Base-by-base conservation (phyloP, 2,113 vertebrate species). In the Lathamus discolor region DNA sequence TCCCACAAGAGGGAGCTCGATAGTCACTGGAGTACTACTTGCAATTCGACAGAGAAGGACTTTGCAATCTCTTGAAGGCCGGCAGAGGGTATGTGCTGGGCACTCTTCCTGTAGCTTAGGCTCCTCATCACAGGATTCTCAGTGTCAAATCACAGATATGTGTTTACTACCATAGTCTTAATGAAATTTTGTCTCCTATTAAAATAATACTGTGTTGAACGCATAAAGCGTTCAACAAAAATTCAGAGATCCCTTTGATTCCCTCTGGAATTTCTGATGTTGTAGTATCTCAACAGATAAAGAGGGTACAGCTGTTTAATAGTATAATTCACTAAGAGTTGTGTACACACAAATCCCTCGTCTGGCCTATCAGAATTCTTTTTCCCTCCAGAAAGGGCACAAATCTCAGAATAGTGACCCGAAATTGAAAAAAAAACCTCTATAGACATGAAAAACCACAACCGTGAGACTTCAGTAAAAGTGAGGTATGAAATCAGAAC, bases 1-100 rank as follows among this genome's bases (percentile, higher is more conserved):
- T 10, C 67, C 95, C 97, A 74, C 76, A 10, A 75, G 97, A 93
- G 95, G 96, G 96, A 79, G 95, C 89, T 35, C 79, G 31, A 7
- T 14, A 77, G 91, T 16, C 85, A 4, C 75, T 0, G 62, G 39
- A 69, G 49, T 7, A 8, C 23, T 10, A 1, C 54, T 2, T 31
- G 16, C 12, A 11, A 1, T 12, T 35, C 10, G 7, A 3, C 51
- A 33, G 54, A 10, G 25, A 2, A 35, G 54, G 23, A 33, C 37
- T 49, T 7, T 22, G 84, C 64, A 6, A 1, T 17, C 37, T 18
- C 48, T 3, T 10, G 8, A 9, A 7, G 25, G 66, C 85, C 94
- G 8, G 82, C 80, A 94, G 87, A 78, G 91, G 88, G 84, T 24
- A 20, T 28, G 43, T 17, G 41, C 44, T 27, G 74, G 35, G 1